Evolutionary conservation across 2,113 vertebrate genomes (phyloP), one percentile per base, ranked within the genome.

Genomic region (Rallus limicola): DNA sequence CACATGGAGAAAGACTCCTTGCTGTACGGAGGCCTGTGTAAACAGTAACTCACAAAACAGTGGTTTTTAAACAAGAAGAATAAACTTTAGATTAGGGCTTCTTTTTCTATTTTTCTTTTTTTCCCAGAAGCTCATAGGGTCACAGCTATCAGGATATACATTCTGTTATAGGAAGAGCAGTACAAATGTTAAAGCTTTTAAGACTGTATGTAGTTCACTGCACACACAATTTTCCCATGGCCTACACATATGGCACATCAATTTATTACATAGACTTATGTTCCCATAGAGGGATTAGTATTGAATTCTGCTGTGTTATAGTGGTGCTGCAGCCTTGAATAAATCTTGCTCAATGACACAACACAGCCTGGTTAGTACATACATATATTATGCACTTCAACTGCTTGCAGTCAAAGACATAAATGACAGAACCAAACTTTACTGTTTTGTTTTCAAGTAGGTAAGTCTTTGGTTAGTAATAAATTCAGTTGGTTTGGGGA

Each of bases 121-220:
- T 86, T 93, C 88, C 60, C 82, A 96, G 65, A 93, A 94, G 82
- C 81, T 92, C 67, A 84, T 52, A 92, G 56, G 78, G 59, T 92
- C 72, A 95, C 68, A 94, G 87, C 82, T 89, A 91, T 72, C 56
- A 81, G 96, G 95, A 96, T 76, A 95, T 25, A 96, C 65, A 96
- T 94, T 91, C 79, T 89, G 50, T 77, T 77, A 86, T 16, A 90
- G 59, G 81, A 94, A 92, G 38, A 97, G 90, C 71, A 87, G 68
- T 94, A 96, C 88, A 92, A 81, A 96, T 91, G 65, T 95, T 96
- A 94, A 97, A 97, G 96, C 95, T 97, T 95, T 95, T 90, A 65
- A 96, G 79, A 77, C 50, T 7, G 2, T 68, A 74, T 86, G 83
- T 78, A 94, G 25, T 75, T 97, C 79, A 94, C 91, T 74, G 68